phyloP scores from a whole-genome alignment of 2,797 vertebrate species.

The Falco berigora region DNA sequence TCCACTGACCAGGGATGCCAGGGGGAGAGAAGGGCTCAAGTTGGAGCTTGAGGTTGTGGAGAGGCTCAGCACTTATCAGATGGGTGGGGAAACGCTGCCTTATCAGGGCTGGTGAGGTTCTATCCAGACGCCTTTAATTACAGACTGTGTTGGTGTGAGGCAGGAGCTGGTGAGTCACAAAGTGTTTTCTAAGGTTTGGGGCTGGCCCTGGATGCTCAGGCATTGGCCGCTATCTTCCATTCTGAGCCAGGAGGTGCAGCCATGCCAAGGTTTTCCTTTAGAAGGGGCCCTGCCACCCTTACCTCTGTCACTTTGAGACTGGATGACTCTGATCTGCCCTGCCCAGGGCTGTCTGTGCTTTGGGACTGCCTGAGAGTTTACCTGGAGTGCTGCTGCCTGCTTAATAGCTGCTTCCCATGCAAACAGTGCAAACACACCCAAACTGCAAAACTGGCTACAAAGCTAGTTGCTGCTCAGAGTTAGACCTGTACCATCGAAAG shows the following conservation, averaged over 20 bases:
- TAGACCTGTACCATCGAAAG: not conserved
- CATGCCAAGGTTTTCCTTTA: not conserved
- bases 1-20: not conserved
- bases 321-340: not conserved
- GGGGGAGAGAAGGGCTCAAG: not conserved
- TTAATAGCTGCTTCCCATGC: not conserved
- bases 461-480: not conserved
- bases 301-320: not conserved
- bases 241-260: accelerated
- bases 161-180: conserved; percentile 21
- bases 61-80: not conserved
- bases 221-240: not conserved
- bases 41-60: not conserved
- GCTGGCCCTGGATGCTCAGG: not conserved
- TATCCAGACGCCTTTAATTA: not conserved
- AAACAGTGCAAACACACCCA: not conserved
- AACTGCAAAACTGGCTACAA: not conserved
- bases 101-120: not conserved
- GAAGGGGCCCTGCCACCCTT: not conserved
- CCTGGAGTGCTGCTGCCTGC: not conserved
- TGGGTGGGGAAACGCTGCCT: not conserved
- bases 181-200: not conserved
- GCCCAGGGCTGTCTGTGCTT: not conserved
- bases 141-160: not conserved
- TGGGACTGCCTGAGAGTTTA: not conserved